A percentile compares a stretch with the other conserved stretches of the same genome.
These are phyloP conservation scores for Acanthosepion pharaonis DNA, from an alignment of 2,888 invertebrate species.

Conservation along the genomic window DNA sequence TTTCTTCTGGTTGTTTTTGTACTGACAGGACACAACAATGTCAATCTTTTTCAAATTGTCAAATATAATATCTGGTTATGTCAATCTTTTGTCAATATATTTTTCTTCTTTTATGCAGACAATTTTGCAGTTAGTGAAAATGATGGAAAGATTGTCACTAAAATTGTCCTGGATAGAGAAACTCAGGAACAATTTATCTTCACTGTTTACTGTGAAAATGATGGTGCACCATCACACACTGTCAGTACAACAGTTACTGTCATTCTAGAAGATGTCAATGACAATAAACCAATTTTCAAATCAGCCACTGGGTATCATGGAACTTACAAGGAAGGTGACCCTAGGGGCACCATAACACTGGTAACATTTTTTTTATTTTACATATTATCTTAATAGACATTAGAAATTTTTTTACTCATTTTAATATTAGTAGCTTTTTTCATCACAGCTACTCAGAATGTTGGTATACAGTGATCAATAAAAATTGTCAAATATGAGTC, in stretches of 20 bases:
- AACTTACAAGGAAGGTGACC: conserved; percentile 44
- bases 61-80: too few species aligned
- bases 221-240: conserved; percentile 52
- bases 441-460: too few species aligned
- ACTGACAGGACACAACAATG: too few species aligned
- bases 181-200: conserved; percentile 51
- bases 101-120: background rate
- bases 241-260: conserved; percentile 52
- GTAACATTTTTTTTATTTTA: background rate
- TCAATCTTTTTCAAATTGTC: too few species aligned
- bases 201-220: conserved; percentile 52
- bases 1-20: too few species aligned
- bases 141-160: background rate
- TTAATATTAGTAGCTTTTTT: too few species aligned
- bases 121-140: conserved; percentile 9
- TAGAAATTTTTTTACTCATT: too few species aligned
- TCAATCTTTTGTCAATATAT: background rate
- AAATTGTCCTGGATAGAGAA: conserved; percentile 39
- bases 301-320: conserved; percentile 50
- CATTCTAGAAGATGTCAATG: conserved; percentile 81
- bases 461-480: too few species aligned
- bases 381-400: background rate
- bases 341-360: background rate
- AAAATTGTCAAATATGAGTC: too few species aligned
- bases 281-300: conserved; percentile 91